Percentiles rank a stretch among this genome's conserved stretches.
These are phyloP conservation scores for Heliopora coerulea DNA, from an alignment of 92 coral and sea anemone species.

Conservation along the genomic window DNA sequence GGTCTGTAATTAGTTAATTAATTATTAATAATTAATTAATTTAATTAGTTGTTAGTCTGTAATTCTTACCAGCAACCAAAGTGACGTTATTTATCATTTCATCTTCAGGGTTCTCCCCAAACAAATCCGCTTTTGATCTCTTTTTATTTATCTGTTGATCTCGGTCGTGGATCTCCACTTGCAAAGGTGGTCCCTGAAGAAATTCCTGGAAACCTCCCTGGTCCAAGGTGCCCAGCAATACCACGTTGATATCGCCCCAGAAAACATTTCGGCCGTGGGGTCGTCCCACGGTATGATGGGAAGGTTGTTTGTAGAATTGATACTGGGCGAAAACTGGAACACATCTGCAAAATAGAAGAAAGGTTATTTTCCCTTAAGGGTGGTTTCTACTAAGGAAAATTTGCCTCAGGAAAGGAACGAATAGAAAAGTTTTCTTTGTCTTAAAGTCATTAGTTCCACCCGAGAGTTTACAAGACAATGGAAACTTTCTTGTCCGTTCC, in stretches of 20 bases:
- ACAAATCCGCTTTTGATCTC: conserved; percentile 75
- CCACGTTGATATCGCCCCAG: conserved; percentile 91
- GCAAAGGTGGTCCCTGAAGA: conserved; percentile 85
- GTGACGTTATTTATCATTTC: conserved; percentile 93
- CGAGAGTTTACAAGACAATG: too few relatives aligned
- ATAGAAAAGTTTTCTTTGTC: too few relatives aligned
- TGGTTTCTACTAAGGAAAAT: too few relatives aligned
- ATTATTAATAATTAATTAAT: too few relatives aligned
- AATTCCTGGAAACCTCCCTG: conserved; percentile 76
- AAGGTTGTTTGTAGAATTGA: conserved; percentile 78
- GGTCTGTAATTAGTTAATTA: too few relatives aligned
- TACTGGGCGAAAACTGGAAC: conserved; percentile 74
- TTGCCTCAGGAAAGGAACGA: too few relatives aligned
- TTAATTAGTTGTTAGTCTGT: too few relatives aligned
- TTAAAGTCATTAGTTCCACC: too few relatives aligned
- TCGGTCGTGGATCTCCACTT: conserved; percentile 91
- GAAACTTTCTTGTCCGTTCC: too few relatives aligned
- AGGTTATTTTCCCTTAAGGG: too few relatives aligned
- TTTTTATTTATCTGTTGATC: conserved; percentile 67
- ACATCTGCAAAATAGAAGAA: conserved; percentile 56
- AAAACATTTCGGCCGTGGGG: conserved; percentile 83
- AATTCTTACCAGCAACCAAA: conserved; percentile 73
- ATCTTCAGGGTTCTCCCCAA: conserved; percentile 91
- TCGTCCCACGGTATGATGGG: conserved; percentile 69
- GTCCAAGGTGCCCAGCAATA: conserved; percentile 81